Base-by-base conservation (phyloP, 2,888 invertebrate genomes). In the Herminia tarsipennalis region DNA sequence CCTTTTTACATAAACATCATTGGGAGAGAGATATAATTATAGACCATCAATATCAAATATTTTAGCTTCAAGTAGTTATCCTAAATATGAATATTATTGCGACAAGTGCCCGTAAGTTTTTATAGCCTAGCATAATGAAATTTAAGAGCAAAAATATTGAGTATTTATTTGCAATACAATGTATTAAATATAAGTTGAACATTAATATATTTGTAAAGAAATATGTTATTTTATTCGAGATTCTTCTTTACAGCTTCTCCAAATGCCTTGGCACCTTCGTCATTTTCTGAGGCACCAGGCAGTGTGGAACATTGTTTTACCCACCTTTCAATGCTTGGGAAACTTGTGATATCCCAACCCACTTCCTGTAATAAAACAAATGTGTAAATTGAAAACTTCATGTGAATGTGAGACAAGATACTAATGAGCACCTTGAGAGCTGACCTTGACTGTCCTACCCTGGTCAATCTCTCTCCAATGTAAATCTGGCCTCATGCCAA, bases 261-360 rank as follows among this genome's bases (percentile, higher is more conserved):
- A 78, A 92, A 94, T 21, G 71, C 57, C 60, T 92, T 88, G 8
- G 94, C 94, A 12, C 94, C 94, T 66, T 83, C 85, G 55, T 93
- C 85, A 66, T 94, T 94, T 73, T 94, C 93, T 18, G 76, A 77
- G 67, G 89, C 94, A 21, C 93, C 93, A 10, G 94, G 94, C 25
- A 95, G 79, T 12, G 81, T 64, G 17, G 87, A 81, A 70, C 94
- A 94, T 44, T 90, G 83, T 35, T 92, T 84, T 5, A 94, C 53
- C 95, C 95, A 95, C 36, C 87, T 83, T 43, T 88, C 76, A 16
- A 94, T 88, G 65, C 94, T 94, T 1, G 91, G 80, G 71, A 92
- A 94, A n/a, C 82, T 67, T 14, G 86, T 76, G 8, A 93, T 80
- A 51, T 93, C 92, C 93, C 93, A 94, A 1, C 93, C 93, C 18